Evolutionary conservation across 2,797 vertebrate genomes (phyloP), one percentile per base, ranked within the genome.

Genomic region (Phoxinus dragarum): DNA sequence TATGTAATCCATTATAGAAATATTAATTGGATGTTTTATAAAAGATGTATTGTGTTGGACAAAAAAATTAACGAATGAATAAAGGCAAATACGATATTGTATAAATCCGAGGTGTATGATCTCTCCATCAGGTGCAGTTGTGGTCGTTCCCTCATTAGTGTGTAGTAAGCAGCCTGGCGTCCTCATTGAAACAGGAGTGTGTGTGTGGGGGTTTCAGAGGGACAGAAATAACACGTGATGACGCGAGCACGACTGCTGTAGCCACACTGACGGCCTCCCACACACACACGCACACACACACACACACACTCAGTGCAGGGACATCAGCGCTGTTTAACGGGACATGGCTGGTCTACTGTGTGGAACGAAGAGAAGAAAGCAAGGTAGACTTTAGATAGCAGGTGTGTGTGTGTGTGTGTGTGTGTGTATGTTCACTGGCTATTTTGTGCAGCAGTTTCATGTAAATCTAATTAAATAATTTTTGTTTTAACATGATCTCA

Each of bases 341-440:
- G 38, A 91, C 86, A 98, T 98, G 97, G 95, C 97, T 0, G 95
- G 95, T 0, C 94, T 97, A 6, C 93, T 98, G 77, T 98, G 97
- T 84, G 96, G 97, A 89, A 95, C 95, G 80, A 97, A 96, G 90
- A 95, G 90, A 90, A 97, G 92, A 91, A 97, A 96, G 89, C 96
- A 96, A 96, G 95, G 95, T 94, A 95, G 89, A 68, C 61, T 84
- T 85, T 67, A 73, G 67, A 40, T 34, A 2, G 67, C 12, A 52
- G 68, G 56, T 42, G 40, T 79, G 49, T 2, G 72, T 44, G 40
- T 74, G 21, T 77, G 59, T 68, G 38, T 40, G 11, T 64, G 23
- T n/a, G 27, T 64, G 12, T 66, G 61, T 66, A 14, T 66, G 27
- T 66, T 66, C 14, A 66, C 61, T 66, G 36, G 34, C 5, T 81